Evolutionary conservation across 2,888 invertebrate species (phyloP).

Genomic region (Sarcophaga caerulescens): DNA sequence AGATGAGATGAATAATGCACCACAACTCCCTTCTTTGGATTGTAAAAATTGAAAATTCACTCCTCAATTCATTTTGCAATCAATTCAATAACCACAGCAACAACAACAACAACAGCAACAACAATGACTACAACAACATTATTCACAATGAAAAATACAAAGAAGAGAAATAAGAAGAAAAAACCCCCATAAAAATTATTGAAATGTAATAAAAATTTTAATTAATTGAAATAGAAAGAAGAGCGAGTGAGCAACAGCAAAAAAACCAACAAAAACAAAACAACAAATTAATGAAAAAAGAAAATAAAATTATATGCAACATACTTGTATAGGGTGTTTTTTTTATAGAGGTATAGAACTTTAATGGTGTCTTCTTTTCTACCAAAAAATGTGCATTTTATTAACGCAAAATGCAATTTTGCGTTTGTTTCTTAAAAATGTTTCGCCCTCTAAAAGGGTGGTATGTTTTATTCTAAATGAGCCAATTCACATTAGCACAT

Average conservation of each 20-base stretch:
- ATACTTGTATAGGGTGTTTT: too few relatives aligned
- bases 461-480: too few relatives aligned
- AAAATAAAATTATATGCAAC: neutral
- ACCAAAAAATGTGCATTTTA: too few relatives aligned
- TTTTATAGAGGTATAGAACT: too few relatives aligned
- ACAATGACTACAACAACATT: neutral
- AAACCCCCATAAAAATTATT: slow-evolving; percentile 38
- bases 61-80: slow-evolving; percentile 54
- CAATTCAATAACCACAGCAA: slow-evolving; percentile 25
- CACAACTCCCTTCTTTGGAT: neutral
- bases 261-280: slow-evolving; percentile 10
- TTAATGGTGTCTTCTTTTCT: too few relatives aligned
- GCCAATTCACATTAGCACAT: too few relatives aligned
- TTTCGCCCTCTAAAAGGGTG: too few relatives aligned
- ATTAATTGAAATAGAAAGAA: slow-evolving; percentile 65
- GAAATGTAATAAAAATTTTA: slow-evolving; percentile 68
- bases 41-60: slow-evolving; percentile 21
- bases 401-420: too few relatives aligned
- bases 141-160: too few relatives aligned
- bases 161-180: neutral
- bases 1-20: slow-evolving; percentile 1
- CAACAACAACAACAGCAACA: slow-evolving; percentile 2
- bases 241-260: neutral
- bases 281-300: slow-evolving; percentile 27
- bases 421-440: too few relatives aligned